Evolutionary conservation across 1,140 invertebrate species (phyloP), one percentile per base, ranked within the genome.

Genomic region (Nephila pilipes): DNA sequence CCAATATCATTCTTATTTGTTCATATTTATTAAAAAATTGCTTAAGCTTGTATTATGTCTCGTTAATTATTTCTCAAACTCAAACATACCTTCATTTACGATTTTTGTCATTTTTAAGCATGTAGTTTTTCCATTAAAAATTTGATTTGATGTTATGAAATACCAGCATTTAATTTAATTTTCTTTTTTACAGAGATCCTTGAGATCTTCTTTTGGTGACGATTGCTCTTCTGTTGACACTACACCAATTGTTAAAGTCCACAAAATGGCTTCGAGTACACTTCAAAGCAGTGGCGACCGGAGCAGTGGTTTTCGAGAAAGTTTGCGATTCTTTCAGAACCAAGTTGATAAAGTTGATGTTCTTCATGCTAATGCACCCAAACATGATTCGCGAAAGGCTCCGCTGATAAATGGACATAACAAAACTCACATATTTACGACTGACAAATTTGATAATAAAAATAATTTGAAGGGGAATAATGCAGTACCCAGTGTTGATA

Each of bases 321-420:
- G 87, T 12, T 55, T 93, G 14, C 85, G 87, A 29, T 93, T 93
- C 54, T 93, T 93, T 32, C 92, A 93, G 55, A 93, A 58, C 22
- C 92, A 93, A 89, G 87, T 88, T 4, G 80, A 93, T 12, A 54
- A 93, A 65, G 55, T 20, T n/a, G 57, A 79, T 22, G 80, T 85
- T 32, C 65, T 36, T 75, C 57, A 75, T 8, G 0, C 46, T 46
- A n/a, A 12, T 6, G 55, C 14, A 10, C 12, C 32, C n/a, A 87
- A 87, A 12, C n/a, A 63, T 58, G 60, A 58, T n/a, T 8, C 58
- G 14, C 58, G 29, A n/a, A 83, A 81, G 46, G 6, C 6, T 46
- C 25, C 36, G 1, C 55, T 75, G 20, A 57, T 36, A 65, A 93
- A 87, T 54, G 85, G 55, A 16, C 29, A 80, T 8, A 80, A 10